Percentiles rank a stretch among this genome's conserved stretches.
phyloP scores from a whole-genome alignment of 2,113 vertebrate genomes.

The Amblyornis subalaris region DNA sequence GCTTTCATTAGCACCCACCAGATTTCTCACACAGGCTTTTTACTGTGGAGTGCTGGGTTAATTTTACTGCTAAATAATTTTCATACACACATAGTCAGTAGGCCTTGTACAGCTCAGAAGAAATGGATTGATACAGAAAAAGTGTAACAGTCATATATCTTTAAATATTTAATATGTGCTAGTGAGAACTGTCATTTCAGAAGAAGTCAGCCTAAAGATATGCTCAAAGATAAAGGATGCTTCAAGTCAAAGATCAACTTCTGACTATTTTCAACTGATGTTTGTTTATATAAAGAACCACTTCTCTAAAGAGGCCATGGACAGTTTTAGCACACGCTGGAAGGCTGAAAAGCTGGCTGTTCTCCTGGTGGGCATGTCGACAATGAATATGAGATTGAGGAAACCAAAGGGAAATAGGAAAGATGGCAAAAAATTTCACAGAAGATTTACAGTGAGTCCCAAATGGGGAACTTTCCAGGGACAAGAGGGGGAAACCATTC shows the following conservation, averaged over 20 bases:
- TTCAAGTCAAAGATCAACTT: constrained; percentile 1
- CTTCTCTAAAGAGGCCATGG: neutral
- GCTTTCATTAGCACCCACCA: neutral
- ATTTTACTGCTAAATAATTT: neutral
- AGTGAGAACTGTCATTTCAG: neutral
- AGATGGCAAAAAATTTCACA: constrained; percentile 50
- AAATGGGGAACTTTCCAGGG: neutral
- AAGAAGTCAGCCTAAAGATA: neutral
- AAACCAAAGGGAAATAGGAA: constrained; percentile 37
- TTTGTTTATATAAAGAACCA: neutral
- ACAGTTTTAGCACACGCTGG: neutral
- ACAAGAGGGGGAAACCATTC: neutral
- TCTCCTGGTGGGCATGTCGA: constrained; percentile 22
- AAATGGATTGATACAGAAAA: neutral
- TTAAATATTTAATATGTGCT: neutral
- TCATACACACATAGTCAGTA: neutral
- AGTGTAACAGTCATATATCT: neutral
- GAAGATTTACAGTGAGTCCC: constrained; percentile 43
- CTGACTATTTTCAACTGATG: neutral
- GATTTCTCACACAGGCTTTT: neutral
- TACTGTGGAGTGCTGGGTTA: neutral
- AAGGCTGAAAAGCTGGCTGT: neutral
- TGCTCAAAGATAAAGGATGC: neutral
- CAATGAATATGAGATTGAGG: constrained; percentile 53
- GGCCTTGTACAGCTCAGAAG: neutral